A percentile compares a stretch with the other conserved stretches of the same genome.
These are phyloP conservation scores for Platyscapa corneri DNA, from an alignment of 1,140 invertebrate species.

Conservation along the genomic window DNA sequence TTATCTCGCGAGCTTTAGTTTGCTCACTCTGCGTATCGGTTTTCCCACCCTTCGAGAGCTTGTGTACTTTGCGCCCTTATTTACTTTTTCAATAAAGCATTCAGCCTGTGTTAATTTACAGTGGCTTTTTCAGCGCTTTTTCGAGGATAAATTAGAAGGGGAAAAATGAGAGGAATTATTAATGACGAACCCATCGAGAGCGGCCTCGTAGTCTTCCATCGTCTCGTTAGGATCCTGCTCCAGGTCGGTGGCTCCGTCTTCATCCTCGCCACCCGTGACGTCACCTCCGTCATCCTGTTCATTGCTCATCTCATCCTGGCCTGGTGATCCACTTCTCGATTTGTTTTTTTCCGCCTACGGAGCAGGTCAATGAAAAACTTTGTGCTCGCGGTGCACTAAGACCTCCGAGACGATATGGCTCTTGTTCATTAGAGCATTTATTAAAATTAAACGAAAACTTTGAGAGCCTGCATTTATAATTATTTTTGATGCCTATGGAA, in stretches of 20 bases:
- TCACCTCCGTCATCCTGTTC: constrained; percentile 75
- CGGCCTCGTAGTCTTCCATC: constrained; percentile 81
- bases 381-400: not conserved
- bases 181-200: constrained; percentile 68
- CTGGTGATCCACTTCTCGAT: constrained; percentile 79
- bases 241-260: constrained; percentile 67
- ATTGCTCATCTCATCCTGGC: constrained; percentile 74
- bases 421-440: not conserved
- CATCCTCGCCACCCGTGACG: constrained; percentile 74
- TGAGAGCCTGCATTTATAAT: no score
- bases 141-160: not conserved
- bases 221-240: constrained; percentile 76
- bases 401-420: no score
- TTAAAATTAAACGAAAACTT: no score
- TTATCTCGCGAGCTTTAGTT: not conserved
- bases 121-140: not conserved
- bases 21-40: no score
- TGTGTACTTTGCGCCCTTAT: no score
- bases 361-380: not conserved
- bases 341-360: constrained; percentile 77
- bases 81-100: no score
- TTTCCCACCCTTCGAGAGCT: no score
- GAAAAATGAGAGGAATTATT: not conserved
- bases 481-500: no score
- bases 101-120: not conserved